Conservation (phyloP, 2,113 vertebrate species). For the Mus pahari region DNA sequence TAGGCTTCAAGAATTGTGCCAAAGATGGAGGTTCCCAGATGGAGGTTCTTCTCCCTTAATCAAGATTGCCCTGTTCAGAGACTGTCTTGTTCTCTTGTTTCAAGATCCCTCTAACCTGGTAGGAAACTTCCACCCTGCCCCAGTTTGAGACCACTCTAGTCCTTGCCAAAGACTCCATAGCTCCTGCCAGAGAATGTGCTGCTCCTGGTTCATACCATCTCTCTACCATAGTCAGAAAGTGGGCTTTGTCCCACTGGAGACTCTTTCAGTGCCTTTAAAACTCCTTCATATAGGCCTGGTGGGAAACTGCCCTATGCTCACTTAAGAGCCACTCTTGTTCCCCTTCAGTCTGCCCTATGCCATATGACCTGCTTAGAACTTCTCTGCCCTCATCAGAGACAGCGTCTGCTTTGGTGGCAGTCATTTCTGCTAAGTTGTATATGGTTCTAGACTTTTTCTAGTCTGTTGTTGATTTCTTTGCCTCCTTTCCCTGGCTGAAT, state of each 20-base stretch:
- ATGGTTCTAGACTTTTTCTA: background rate
- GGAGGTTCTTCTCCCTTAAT: background rate
- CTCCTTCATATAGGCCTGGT: background rate
- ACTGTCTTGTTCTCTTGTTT: background rate
- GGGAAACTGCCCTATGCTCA: background rate
- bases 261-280: background rate
- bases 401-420: background rate
- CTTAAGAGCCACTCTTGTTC: background rate
- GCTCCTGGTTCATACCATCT: background rate
- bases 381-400: background rate
- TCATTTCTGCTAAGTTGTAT: background rate
- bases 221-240: background rate
- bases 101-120: background rate
- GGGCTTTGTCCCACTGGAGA: background rate
- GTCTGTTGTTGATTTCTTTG: background rate
- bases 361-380: background rate
- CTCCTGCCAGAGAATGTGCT: background rate
- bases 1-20: background rate
- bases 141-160: background rate
- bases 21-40: background rate
- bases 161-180: background rate
- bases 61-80: background rate
- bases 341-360: background rate
- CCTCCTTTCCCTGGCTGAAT: background rate
- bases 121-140: background rate